These are phyloP conservation scores for Lanius collurio DNA, from an alignment of 2,113 vertebrate genomes.

Conservation along the genomic window DNA sequence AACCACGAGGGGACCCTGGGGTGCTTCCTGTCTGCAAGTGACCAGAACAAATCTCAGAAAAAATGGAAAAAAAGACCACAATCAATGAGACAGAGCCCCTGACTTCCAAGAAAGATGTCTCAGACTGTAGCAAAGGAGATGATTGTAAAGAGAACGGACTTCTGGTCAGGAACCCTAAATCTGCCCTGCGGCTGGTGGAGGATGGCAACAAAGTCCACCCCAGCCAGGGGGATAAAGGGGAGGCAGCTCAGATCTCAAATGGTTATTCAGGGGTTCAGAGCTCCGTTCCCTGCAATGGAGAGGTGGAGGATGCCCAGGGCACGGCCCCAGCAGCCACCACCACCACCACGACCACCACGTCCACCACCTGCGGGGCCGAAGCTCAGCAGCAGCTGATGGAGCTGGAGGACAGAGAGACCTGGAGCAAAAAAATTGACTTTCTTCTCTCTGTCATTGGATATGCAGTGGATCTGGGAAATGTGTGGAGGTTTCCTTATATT, in stretches of 20 bases:
- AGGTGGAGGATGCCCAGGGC: constrained; percentile 40
- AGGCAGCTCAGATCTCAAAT: constrained; percentile 82
- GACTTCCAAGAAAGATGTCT: constrained; percentile 60
- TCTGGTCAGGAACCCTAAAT: constrained; percentile 64
- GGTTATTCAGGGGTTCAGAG: constrained; percentile 84
- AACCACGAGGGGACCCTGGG: neutral
- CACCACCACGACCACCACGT: constrained; percentile 82
- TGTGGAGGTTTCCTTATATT: constrained; percentile 98
- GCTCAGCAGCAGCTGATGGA: constrained; percentile 60
- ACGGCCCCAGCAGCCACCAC: constrained; percentile 79
- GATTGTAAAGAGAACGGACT: constrained; percentile 80
- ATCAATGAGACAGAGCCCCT: constrained; percentile 72
- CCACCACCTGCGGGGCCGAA: constrained; percentile 73
- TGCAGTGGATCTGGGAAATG: constrained; percentile 95
- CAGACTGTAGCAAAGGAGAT: constrained; percentile 67
- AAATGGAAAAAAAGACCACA: constrained; percentile 87
- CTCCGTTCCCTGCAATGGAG: constrained; percentile 62
- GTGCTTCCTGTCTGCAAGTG: constrained; percentile 25
- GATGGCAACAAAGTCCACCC: constrained; percentile 46
- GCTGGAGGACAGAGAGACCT: constrained; percentile 83
- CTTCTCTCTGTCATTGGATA: constrained; percentile 96
- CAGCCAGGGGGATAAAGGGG: constrained; percentile 65
- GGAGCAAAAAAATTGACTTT: constrained; percentile 98
- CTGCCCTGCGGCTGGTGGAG: constrained; percentile 38
- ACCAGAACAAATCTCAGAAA: neutral